These are phyloP conservation scores for Dolomedes plantarius DNA, from an alignment of 2,888 invertebrate species.

Conservation along the genomic window DNA sequence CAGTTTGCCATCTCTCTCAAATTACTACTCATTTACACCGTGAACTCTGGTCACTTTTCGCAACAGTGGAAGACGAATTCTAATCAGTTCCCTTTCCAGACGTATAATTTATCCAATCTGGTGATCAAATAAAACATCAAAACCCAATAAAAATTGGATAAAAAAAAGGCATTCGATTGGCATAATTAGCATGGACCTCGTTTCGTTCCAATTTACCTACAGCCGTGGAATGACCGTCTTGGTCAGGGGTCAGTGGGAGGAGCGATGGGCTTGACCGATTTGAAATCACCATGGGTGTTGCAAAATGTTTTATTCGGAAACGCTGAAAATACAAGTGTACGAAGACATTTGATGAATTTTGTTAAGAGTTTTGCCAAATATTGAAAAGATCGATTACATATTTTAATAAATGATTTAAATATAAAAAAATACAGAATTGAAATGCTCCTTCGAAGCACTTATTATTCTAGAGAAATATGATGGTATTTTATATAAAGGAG, in stretches of 20 bases:
- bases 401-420: too few relatives aligned
- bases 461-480: too few relatives aligned
- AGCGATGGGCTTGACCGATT: slow-evolving; percentile 39
- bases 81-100: slow-evolving; percentile 6
- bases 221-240: slow-evolving; percentile 17
- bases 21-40: background rate
- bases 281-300: slow-evolving; percentile 20
- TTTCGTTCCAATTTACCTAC: slow-evolving; percentile 20
- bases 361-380: too few relatives aligned
- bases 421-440: too few relatives aligned
- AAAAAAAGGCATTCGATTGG: background rate
- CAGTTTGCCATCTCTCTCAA: background rate
- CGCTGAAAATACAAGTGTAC: background rate
- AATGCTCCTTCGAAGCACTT: too few relatives aligned
- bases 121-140: slow-evolving; percentile 5
- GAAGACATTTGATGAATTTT: too few relatives aligned
- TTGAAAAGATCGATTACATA: too few relatives aligned
- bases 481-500: too few relatives aligned
- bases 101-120: slow-evolving; percentile 5
- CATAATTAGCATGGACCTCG: slow-evolving; percentile 11
- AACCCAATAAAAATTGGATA: background rate
- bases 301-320: background rate
- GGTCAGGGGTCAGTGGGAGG: slow-evolving; percentile 55
- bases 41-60: background rate
- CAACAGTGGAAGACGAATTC: slow-evolving; percentile 3